These are phyloP conservation scores for Numida meleagris DNA, from an alignment of 2,113 vertebrate genomes.

Conservation along the genomic window DNA sequence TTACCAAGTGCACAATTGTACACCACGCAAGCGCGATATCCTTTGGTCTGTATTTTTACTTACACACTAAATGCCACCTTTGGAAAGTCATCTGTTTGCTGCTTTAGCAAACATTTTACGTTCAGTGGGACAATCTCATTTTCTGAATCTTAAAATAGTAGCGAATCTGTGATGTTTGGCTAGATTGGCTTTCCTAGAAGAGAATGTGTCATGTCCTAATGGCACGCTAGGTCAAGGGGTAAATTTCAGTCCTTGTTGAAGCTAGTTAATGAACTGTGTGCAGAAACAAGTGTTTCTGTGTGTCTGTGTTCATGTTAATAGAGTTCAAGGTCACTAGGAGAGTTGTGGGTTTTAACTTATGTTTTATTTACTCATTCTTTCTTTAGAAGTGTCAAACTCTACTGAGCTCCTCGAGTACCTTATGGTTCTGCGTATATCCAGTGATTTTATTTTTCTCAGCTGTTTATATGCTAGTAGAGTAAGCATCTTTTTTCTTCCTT, in stretches of 20 bases:
- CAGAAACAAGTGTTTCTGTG: background rate
- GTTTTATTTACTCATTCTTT: background rate
- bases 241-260: conserved; percentile 9
- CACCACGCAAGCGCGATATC: background rate
- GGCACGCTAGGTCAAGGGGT: background rate
- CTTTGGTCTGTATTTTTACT: background rate
- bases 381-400: background rate
- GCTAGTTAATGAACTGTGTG: background rate
- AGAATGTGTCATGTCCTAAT: background rate
- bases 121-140: background rate
- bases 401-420: background rate
- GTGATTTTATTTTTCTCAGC: background rate
- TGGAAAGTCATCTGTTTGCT: background rate
- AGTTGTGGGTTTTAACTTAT: background rate
- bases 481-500: background rate
- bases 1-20: background rate
- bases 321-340: background rate
- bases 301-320: background rate
- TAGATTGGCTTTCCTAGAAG: conserved; percentile 9
- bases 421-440: background rate
- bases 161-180: background rate
- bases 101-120: background rate
- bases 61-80: background rate
- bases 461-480: background rate
- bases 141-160: background rate